These are phyloP conservation scores for Oryctolagus cuniculus DNA, from an alignment of 2,113 vertebrate species.

Conservation along the genomic window mOryCun1.1 NC_091442.1:36481001-36481500, in stretches of 20 bases:
- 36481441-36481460: background rate
- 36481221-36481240: background rate
- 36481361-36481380: background rate
- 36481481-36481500: constrained; percentile 22
- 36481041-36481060: background rate
- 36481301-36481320: background rate
- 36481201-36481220: background rate
- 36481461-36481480: background rate
- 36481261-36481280: background rate
- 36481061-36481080: background rate
- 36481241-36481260: background rate
- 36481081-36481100: background rate
- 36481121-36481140: background rate
- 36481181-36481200: background rate
- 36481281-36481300: background rate
- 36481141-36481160: background rate
- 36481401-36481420: background rate
- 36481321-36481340: background rate
- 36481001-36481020: background rate
- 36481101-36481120: background rate
- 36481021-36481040: background rate
- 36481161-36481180: background rate
- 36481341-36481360: background rate
- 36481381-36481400: no score
- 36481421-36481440: background rate